Evolutionary conservation across 2,113 vertebrate species (phyloP), one percentile per base, ranked within the genome.

Genomic region (Paramormyrops kingsleyae): DNA sequence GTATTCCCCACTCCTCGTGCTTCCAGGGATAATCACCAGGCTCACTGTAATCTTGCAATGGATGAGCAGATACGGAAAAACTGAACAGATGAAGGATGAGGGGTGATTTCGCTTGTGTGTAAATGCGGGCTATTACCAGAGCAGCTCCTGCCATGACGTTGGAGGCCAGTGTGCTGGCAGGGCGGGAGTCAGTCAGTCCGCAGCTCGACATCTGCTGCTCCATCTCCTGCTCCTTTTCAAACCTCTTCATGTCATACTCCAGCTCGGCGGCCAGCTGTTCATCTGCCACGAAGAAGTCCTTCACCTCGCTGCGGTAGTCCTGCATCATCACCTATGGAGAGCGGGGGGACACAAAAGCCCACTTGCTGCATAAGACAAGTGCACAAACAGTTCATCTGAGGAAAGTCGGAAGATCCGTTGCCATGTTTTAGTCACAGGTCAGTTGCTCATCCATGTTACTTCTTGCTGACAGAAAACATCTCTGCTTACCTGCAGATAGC

Each of bases 231-330:
- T 97, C 95, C 86, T 97, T 97, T 21, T 96, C 97, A 1, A 97
- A 97, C 70, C 94, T 96, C 95, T 96, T 97, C 93, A 99, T 96
- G 92, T 98, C 97, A 3, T 97, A 99, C 91, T 99, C 99, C 39
- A 99, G 94, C 91, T 99, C 99, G 0, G 96, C 95, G 0, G 97
- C 97, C 93, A 99, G 95, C 93, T 97, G 98, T 91, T 97, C 97
- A 88, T 99, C 98, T 8, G 94, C 95, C 0, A 96, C 95, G 90
- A 99, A 98, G 88, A 99, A 94, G 6, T 99, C 97, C 92, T 97
- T 97, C 91, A 99, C 95, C 93, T 99, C 97, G 0, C 95, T 95
- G 4, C 96, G 95, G 91, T 98, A 98, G 91, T 99, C 97, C 90
- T 99, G 97, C 97, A 99, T 97, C 52, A 96, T 95, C 91, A 97